Base-by-base conservation (phyloP, 1,140 invertebrate species). In the Macrobrachium rosenbergii region DNA sequence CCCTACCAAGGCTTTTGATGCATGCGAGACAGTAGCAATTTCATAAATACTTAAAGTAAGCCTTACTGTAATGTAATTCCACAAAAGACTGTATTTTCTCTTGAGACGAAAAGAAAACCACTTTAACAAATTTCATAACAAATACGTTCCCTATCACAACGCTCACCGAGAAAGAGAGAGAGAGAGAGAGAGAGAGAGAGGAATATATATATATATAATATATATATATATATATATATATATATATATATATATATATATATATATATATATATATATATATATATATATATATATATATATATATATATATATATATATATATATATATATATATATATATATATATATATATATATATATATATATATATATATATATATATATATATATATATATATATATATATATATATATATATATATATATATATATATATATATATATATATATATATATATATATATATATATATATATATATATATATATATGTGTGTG, bases 271-370 rank as follows among this genome's bases (percentile, higher is more conserved):
- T 62, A 62, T 62, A 79, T 62, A 62, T 79, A 79, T 21, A 62
- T 62, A 79, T 62, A 62, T 79, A 60, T 79, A 59, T 79, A 79
- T 79, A 59, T 59, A 79, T 79, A 59, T 79, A 79, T 79, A 59
- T 79, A 79, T 79, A 59, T 79, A 79, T 79, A 59, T 79, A 79
- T 79, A 59, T 79, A 79, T 79, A 59, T 79, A 79, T 79, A 59
- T 79, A 79, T 79, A 59, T 79, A 79, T 79, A 59, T 79, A 79
- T 79, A 59, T 79, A 79, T 79, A 59, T 79, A 79, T 79, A 59
- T 79, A 79, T 79, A 59, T 79, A 79, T 79, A 59, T 79, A 79
- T 79, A 59, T 79, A 37, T 77, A 77, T 77, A 77, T 77, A 77
- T 45, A 45, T 45, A 52, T 77, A 45, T 77, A 52, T 77, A 45